Evolutionary conservation across 1,140 invertebrate species (phyloP).

Genomic region (Elysia chlorotica): DNA sequence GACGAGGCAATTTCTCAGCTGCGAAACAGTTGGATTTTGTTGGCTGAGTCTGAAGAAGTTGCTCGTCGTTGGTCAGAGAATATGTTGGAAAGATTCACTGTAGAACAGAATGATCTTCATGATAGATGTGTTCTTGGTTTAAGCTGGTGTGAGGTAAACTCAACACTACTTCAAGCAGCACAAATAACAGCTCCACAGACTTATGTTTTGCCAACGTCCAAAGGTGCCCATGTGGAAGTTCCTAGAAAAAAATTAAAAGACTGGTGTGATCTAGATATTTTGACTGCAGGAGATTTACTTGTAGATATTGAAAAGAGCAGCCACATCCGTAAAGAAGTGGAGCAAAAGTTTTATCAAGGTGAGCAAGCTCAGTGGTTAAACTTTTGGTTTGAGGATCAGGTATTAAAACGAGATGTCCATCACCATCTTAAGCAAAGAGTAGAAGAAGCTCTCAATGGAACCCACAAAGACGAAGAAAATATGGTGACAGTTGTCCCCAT

Average conservation of each 20-base stretch:
- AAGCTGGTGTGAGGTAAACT: slow-evolving; percentile 16
- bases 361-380: slow-evolving; percentile 35
- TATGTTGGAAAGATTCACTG: slow-evolving; percentile 22
- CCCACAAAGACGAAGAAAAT: slow-evolving; percentile 23
- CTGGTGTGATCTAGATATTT: slow-evolving; percentile 14
- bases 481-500: slow-evolving; percentile 26
- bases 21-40: slow-evolving; percentile 34
- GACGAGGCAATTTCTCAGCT: slow-evolving; percentile 31
- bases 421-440: slow-evolving; percentile 20
- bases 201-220: not conserved
- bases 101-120: slow-evolving; percentile 20
- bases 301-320: slow-evolving; percentile 2
- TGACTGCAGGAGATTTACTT: not conserved
- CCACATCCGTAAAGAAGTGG: slow-evolving; percentile 15
- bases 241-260: slow-evolving; percentile 11
- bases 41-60: slow-evolving; percentile 29
- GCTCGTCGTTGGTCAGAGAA: slow-evolving; percentile 25
- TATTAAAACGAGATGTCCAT: slow-evolving; percentile 25
- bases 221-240: not conserved
- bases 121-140: slow-evolving; percentile 31
- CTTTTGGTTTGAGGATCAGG: slow-evolving; percentile 34
- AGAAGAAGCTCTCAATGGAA: slow-evolving; percentile 23
- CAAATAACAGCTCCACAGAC: not conserved
- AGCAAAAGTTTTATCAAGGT: slow-evolving; percentile 33
- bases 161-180: not conserved